Evolutionary conservation across 2,888 invertebrate species (phyloP).

Genomic region (Cybosia mesomella): DNA sequence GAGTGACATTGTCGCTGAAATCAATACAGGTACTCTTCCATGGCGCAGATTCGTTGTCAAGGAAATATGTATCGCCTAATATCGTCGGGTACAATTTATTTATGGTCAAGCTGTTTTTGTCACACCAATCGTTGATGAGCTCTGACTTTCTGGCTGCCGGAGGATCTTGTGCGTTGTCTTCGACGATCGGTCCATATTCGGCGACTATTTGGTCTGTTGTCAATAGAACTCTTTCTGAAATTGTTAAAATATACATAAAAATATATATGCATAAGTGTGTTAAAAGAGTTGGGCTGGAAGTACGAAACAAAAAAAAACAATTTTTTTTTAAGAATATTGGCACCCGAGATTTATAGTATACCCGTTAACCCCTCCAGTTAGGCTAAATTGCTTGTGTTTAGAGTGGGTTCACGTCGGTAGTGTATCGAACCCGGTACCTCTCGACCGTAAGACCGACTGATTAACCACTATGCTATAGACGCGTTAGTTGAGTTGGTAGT

Average conservation of each 20-base stretch:
- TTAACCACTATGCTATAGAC: no score
- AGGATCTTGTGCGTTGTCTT: conserved; percentile 65
- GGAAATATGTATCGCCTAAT: conserved; percentile 70
- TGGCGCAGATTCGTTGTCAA: conserved; percentile 71
- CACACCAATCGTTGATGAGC: conserved; percentile 80
- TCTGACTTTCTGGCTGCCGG: conserved; percentile 71
- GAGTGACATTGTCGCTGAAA: conserved; percentile 61
- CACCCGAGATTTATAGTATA: no score
- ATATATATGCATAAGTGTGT: no score
- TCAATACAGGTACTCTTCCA: conserved; percentile 60
- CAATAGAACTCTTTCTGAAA: conserved; percentile 88
- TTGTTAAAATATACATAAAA: background rate
- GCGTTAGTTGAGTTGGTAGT: no score
- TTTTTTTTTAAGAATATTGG: no score
- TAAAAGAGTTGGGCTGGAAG: no score
- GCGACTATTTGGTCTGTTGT: conserved; percentile 88
- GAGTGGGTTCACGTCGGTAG: no score
- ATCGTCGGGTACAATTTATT: conserved; percentile 82
- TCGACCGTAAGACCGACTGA: no score
- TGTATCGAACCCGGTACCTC: no score
- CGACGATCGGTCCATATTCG: conserved; percentile 83
- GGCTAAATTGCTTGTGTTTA: no score
- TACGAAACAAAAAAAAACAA: no score
- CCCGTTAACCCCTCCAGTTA: no score
- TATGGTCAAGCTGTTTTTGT: conserved; percentile 72